Evolutionary conservation across 2,888 invertebrate species (phyloP), one percentile per base, ranked within the genome.

Genomic region (Scaptodrosophila latifasciaeformis): DNA sequence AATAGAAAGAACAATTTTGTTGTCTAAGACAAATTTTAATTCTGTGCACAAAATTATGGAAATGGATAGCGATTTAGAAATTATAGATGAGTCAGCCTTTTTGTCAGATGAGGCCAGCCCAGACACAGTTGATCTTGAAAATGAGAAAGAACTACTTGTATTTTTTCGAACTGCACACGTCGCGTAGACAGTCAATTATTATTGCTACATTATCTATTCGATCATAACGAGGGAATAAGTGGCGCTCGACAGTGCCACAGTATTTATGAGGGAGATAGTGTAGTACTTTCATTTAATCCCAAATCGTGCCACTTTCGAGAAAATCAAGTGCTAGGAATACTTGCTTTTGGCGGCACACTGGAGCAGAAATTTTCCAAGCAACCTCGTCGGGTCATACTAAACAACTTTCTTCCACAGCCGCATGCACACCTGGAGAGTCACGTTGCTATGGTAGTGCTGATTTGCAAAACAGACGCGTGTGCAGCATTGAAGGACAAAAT

Each of bases 401-500:
- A 60, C 5, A 43, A 46, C 24, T 62, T 56, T 18, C 30, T 59
- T 19, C 46, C 43, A 0, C 7, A 24, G 2, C 13, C 54, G 21
- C 40, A 54, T 3, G 18, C 5, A 1, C 35, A 58, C 9, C 46
- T 65, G 15, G 43, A 44, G 1, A 12, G 27, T 17, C 47, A 59
- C 29, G 39, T 70, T 19, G 68, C 71, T 2, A 37, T 76, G 2
- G 72, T 62, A 34, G 81, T 68, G 35, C 49, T 80, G 4, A 52
- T 65, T 1, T 75, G 78, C 39, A 54, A 53, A 12, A 67, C 67
- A 1, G 35, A 53, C 0, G 13, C 37, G 1, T 39, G 17, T 15
- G 21, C 42, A 0, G 21, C 19, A 0, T 5, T 47, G 0, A 39
- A 12, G 6, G n/a, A 44, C 7, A 56, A 21, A 24, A 3, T 2